Conservation (phyloP, 2,113 vertebrate species). For the Megalops atlanticus region DNA sequence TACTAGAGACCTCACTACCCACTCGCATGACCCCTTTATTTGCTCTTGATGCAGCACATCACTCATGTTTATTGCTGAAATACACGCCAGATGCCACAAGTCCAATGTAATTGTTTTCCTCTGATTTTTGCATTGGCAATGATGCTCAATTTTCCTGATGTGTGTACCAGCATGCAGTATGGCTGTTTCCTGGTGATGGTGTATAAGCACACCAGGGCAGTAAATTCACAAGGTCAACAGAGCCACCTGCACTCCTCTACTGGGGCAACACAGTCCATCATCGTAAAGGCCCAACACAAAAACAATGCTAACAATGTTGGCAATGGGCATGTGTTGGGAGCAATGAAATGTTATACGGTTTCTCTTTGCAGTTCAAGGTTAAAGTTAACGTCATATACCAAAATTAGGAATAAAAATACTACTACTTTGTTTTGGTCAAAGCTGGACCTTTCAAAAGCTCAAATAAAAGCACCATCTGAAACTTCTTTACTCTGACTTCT, state of each 20-base stretch:
- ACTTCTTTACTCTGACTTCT: not conserved
- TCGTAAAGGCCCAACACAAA: not conserved
- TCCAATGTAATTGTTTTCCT: not conserved
- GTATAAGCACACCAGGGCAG: not conserved
- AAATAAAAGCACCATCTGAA: not conserved
- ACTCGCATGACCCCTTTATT: too few relatives aligned
- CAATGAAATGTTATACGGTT: not conserved
- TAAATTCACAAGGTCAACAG: slow-evolving; percentile 2
- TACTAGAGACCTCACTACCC: too few relatives aligned
- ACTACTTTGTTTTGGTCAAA: not conserved
- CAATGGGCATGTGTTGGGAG: not conserved
- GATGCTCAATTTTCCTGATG: not conserved
- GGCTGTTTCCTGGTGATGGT: not conserved
- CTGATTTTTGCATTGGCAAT: not conserved
- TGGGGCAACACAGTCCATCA: not conserved
- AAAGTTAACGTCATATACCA: not conserved
- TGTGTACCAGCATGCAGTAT: not conserved
- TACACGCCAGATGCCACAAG: not conserved
- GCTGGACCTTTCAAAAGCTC: not conserved
- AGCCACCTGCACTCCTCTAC: not conserved
- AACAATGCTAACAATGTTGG: slow-evolving; percentile 1
- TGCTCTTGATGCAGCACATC: not conserved
- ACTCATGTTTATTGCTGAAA: not conserved
- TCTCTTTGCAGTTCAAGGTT: slow-evolving; percentile 3
- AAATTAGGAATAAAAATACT: not conserved